phyloP scores from a whole-genome alignment of 2,113 vertebrate species.

The Columbina picui region DNA sequence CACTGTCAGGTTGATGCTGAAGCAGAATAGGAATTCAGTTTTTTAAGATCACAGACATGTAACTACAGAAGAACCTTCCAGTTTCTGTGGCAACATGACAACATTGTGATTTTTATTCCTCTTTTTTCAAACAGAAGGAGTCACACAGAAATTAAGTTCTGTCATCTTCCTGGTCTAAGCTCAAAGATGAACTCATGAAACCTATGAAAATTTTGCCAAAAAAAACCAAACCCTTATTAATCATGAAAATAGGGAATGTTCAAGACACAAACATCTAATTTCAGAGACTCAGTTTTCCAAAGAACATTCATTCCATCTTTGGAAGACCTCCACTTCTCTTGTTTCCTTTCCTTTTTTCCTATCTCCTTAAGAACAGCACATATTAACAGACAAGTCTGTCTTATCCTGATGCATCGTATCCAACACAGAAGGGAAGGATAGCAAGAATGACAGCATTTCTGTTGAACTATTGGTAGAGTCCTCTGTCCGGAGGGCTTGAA shows the following conservation, averaged over 20 bases:
- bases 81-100: not conserved
- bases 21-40: not conserved
- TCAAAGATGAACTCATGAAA: not conserved
- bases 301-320: not conserved
- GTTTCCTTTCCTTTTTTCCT: not conserved
- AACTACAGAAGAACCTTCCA: not conserved
- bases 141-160: not conserved
- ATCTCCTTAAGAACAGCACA: not conserved
- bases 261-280: not conserved
- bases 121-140: not conserved
- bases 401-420: not conserved
- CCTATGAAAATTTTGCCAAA: not conserved
- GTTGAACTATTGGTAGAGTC: not conserved
- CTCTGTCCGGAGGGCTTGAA: not conserved
- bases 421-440: not conserved
- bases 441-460: not conserved
- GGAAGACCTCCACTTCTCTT: not conserved
- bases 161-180: not conserved
- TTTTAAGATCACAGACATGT: not conserved
- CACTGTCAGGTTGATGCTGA: not conserved
- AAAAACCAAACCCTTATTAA: accelerated
- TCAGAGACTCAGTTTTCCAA: not conserved
- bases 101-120: not conserved
- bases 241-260: not conserved
- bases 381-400: not conserved